Percentiles rank a stretch among this genome's conserved stretches.
These are phyloP conservation scores for Acronicta aceris DNA, from an alignment of 2,888 invertebrate genomes.

Conservation along the genomic window DNA sequence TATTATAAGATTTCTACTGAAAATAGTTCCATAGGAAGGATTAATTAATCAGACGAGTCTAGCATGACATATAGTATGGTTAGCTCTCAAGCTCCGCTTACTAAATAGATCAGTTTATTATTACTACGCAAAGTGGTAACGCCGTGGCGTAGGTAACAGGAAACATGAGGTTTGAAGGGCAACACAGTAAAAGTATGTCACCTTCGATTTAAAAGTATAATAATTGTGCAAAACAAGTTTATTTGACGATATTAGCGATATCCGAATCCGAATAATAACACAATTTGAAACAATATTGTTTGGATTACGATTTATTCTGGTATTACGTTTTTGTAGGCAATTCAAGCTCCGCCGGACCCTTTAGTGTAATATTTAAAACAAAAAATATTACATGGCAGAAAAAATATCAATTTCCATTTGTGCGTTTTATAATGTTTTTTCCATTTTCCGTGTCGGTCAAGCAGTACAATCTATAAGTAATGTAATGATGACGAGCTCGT, in stretches of 20 bases:
- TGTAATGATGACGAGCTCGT: conserved; percentile 5
- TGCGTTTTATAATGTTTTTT: background rate
- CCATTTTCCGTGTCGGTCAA: background rate
- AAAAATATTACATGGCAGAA: background rate
- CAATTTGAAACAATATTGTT: no score
- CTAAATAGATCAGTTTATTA: conserved; percentile 52
- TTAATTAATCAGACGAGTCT: conserved; percentile 34
- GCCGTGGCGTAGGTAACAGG: conserved; percentile 31
- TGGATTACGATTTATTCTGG: no score
- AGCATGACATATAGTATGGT: conserved; percentile 34
- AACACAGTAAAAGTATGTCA: conserved; percentile 33
- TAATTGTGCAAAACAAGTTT: conserved; percentile 13
- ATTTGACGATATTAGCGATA: no score
- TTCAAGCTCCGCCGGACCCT: no score
- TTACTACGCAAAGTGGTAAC: conserved; percentile 33
- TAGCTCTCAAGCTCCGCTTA: conserved; percentile 37
- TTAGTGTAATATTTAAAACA: background rate
- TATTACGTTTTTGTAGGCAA: no score
- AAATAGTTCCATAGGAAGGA: conserved; percentile 9
- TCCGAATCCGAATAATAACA: no score
- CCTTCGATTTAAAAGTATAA: conserved; percentile 41
- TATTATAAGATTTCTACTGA: no score
- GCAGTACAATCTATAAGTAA: conserved; percentile 1
- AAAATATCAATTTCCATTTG: background rate
- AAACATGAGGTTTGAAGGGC: conserved; percentile 40